These are phyloP conservation scores for Chaunax sp. DNA, from an alignment of 2,797 vertebrate genomes.

Conservation along the genomic window DNA sequence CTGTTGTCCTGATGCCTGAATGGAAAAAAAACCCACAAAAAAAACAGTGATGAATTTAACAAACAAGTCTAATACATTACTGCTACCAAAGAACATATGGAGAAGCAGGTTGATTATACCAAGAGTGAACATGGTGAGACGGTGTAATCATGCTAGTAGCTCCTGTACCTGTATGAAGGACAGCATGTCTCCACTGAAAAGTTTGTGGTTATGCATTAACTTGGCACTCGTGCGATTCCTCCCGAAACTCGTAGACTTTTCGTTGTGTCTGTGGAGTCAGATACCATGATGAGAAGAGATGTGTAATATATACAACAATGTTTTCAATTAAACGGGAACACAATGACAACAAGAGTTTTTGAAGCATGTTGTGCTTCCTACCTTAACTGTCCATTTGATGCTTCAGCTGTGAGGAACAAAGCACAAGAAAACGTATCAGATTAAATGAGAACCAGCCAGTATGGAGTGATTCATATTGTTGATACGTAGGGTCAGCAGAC, in stretches of 20 bases:
- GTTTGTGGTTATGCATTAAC: slow-evolving; percentile 84
- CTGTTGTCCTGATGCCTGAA: slow-evolving; percentile 86
- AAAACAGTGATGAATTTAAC: not conserved
- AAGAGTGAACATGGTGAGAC: not conserved
- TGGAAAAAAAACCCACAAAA: slow-evolving; percentile 8
- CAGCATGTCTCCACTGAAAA: slow-evolving; percentile 87
- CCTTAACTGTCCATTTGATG: slow-evolving; percentile 61
- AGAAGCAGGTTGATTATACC: not conserved
- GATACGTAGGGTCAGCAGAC: slow-evolving; percentile 9
- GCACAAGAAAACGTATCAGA: not conserved
- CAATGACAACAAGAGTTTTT: not conserved
- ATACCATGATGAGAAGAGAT: not conserved
- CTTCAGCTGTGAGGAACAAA: slow-evolving; percentile 58
- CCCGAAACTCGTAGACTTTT: slow-evolving; percentile 75
- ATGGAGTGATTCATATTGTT: not conserved
- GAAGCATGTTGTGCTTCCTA: slow-evolving; percentile 24
- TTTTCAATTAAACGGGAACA: not conserved
- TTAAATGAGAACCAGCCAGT: not conserved
- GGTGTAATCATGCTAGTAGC: not conserved
- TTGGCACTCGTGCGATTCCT: slow-evolving; percentile 73
- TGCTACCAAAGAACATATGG: not conserved
- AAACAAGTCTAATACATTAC: not conserved
- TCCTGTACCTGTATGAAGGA: slow-evolving; percentile 87
- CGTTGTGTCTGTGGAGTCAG: slow-evolving; percentile 55
- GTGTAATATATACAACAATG: not conserved